Base-by-base conservation (phyloP, 2,888 invertebrate species). In the Chydorus sphaericus region DNA sequence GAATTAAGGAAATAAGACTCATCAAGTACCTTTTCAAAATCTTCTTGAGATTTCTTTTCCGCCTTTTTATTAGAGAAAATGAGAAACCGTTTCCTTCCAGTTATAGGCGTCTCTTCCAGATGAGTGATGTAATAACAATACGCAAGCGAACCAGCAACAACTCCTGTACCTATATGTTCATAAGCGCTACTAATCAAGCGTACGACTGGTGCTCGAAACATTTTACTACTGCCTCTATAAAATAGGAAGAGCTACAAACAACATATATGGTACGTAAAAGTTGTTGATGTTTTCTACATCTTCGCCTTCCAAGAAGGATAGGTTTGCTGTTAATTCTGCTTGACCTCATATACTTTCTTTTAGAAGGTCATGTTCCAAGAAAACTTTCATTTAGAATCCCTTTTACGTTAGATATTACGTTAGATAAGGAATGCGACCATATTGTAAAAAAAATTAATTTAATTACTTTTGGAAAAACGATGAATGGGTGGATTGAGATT, bases 11-110 rank as follows among this genome's bases (percentile, higher is more conserved):
- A n/a, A n/a, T 10, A 36, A 16, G 28, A 33, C 16, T 54, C 36
- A 58, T 64, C 62, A 60, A 70, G 68, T 58, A 60, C 58, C 61
- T 74, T 57, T 61, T 74, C 64, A 56, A 69, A 68, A 61, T 72
- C 67, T 53, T 67, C 61, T 38, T 69, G 62, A 14, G 71, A 67
- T 29, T 74, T 65, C 55, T 67, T 62, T 36, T 63, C 61, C 53
- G 72, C 67, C 61, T 76, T 74, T 5, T 73, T 66, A 56, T 67
- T 62, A 16, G 69, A 71, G 58, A 78, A 71, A 6, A 74, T 68
- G 26, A 77, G 69, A 60, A 77, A 77, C 56, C 77, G 67, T 57
- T 66, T 68, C 48, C 77, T 67, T 14, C 72, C 68, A 3, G 76
- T 76, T 38, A 77, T 60, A 1, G 77, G 77, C 30, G 76, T 70